Percentiles rank a stretch among this genome's conserved stretches.
Evolutionary conservation across 2,113 vertebrate species (phyloP).

Genomic region (Trematocara variabile): DNA sequence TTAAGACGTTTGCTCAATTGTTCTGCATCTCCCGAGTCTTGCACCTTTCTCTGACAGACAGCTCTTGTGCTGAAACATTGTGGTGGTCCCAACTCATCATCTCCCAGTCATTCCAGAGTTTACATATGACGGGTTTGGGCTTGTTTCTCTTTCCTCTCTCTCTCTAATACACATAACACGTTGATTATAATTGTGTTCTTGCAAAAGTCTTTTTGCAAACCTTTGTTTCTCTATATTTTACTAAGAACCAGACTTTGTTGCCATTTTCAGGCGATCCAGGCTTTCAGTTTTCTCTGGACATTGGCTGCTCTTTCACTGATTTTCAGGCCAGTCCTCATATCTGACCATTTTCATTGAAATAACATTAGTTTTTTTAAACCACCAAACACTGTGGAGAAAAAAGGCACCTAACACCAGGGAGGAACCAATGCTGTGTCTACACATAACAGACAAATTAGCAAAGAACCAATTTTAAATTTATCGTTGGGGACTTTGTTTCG

Average conservation of each 20-base stretch:
- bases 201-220: background rate
- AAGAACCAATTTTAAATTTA: background rate
- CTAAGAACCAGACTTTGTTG: background rate
- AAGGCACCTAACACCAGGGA: background rate
- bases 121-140: constrained; percentile 35
- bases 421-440: background rate
- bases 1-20: background rate
- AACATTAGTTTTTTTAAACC: background rate
- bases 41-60: background rate
- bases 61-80: background rate
- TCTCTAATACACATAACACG: background rate
- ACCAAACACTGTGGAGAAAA: background rate
- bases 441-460: background rate
- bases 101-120: constrained; percentile 28
- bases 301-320: background rate
- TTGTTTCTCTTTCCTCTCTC: background rate
- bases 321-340: background rate
- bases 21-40: background rate
- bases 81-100: constrained; percentile 11
- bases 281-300: background rate
- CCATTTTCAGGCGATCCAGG: background rate
- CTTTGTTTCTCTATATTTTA: background rate
- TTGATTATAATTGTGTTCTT: background rate
- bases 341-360: background rate
- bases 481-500: background rate